Percentiles rank a stretch among this genome's conserved stretches.
Conservation (phyloP, 2,888 invertebrate species). For the Pyrocoelia pectoralis region DNA sequence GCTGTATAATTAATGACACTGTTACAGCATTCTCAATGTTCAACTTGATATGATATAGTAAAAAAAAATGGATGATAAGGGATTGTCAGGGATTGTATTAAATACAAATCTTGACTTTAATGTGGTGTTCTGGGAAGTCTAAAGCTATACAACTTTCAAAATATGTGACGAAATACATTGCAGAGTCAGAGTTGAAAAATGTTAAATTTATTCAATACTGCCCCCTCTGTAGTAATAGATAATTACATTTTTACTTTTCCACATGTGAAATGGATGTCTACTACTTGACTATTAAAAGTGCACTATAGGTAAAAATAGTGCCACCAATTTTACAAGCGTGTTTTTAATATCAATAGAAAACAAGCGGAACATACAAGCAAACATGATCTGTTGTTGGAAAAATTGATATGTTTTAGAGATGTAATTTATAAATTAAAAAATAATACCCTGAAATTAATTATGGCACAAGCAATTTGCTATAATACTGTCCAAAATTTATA, state of each 20-base stretch:
- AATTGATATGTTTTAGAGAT: not conserved
- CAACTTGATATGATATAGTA: not conserved
- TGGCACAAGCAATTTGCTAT: not conserved
- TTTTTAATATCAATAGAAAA: not conserved
- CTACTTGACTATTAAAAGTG: not conserved
- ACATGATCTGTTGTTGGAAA: not conserved
- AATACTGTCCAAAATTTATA: not conserved
- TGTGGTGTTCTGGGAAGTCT: too few relatives aligned
- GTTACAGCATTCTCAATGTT: not conserved
- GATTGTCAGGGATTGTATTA: too few relatives aligned
- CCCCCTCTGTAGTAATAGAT: too few relatives aligned
- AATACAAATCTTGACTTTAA: too few relatives aligned
- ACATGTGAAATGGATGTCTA: not conserved
- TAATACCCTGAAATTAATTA: not conserved
- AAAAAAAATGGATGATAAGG: too few relatives aligned
- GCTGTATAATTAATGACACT: not conserved
- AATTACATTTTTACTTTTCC: too few relatives aligned
- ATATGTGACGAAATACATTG: too few relatives aligned
- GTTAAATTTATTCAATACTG: not conserved
- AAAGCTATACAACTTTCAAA: too few relatives aligned
- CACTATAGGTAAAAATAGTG: not conserved
- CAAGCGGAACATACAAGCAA: too few relatives aligned
- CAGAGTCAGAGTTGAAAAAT: too few relatives aligned
- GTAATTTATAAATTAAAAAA: not conserved
- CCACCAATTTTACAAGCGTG: not conserved